Conservation (phyloP, 2,113 vertebrate genomes). For the Octodon degus region DNA sequence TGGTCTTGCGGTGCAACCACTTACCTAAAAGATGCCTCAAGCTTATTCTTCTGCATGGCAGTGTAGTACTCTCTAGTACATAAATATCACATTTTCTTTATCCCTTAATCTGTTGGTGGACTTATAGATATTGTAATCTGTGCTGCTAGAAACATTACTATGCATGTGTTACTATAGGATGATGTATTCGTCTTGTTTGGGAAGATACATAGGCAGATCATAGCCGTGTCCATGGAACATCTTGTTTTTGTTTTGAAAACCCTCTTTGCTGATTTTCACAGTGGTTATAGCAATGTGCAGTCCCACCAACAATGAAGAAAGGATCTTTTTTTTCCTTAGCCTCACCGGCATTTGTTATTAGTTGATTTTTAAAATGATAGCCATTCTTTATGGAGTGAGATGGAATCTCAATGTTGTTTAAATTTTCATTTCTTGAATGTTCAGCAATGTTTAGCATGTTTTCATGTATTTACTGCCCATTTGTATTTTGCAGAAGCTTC, state of each 20-base stretch:
- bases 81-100: background rate
- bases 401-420: background rate
- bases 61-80: background rate
- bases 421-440: background rate
- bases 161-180: background rate
- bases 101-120: background rate
- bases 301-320: background rate
- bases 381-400: background rate
- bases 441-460: background rate
- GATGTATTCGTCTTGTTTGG: background rate
- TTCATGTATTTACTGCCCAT: background rate
- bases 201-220: background rate
- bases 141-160: background rate
- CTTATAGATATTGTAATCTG: background rate
- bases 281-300: background rate
- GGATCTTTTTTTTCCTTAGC: background rate
- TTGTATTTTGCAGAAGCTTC: conserved; percentile 29
- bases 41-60: background rate
- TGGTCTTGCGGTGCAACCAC: background rate
- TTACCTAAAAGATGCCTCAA: background rate
- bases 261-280: background rate
- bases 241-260: background rate
- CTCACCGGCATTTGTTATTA: background rate
- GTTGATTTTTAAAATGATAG: background rate
- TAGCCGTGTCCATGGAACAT: background rate